A percentile compares a stretch with the other conserved stretches of the same genome.
These are phyloP conservation scores for Myotis pilosus DNA, from an alignment of 2,797 vertebrate species.

Conservation along the genomic window DNA sequence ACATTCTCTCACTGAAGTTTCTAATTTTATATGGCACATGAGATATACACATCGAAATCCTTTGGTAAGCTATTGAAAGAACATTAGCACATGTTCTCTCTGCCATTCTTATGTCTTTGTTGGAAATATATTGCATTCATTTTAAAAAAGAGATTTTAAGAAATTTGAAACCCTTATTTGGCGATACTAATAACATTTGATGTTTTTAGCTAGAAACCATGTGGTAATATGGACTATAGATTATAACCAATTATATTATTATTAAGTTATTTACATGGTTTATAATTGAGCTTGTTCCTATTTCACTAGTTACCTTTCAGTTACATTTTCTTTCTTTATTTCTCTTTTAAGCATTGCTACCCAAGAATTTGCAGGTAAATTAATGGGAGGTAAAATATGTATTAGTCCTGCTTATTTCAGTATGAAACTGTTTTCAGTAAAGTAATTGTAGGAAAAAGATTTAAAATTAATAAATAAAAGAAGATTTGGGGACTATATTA, in stretches of 20 bases:
- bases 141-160: not conserved
- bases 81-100: not conserved
- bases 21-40: not conserved
- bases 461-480: not conserved
- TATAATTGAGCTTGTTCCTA: not conserved
- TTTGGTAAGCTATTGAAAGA: not conserved
- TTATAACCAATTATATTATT: not conserved
- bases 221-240: not conserved
- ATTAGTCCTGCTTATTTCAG: not conserved
- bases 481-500: not conserved
- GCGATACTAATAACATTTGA: not conserved
- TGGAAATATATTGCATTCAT: not conserved
- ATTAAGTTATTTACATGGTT: not conserved
- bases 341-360: not conserved
- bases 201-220: not conserved
- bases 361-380: not conserved
- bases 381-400: not conserved
- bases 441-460: not conserved
- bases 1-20: not conserved
- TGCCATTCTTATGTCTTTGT: constrained; percentile 12
- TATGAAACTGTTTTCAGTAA: not conserved
- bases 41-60: not conserved
- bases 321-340: not conserved
- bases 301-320: not conserved
- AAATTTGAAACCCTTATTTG: constrained; percentile 16